Percentiles rank a stretch among this genome's conserved stretches.
These are phyloP conservation scores for Sycophila sp. DNA, from an alignment of 1,140 invertebrate species.

Conservation along the genomic window DNA sequence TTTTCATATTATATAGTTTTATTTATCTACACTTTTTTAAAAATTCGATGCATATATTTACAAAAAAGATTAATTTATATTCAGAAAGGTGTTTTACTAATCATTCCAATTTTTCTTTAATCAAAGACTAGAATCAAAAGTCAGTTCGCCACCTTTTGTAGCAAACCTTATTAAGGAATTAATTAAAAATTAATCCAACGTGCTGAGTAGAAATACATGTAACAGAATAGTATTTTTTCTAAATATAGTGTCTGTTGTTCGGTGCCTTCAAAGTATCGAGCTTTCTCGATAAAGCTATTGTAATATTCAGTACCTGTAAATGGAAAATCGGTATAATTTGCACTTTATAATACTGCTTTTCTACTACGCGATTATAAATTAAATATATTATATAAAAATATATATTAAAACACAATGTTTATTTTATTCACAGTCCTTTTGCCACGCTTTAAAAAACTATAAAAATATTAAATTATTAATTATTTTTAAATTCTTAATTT, in stretches of 20 bases:
- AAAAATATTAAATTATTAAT: no score
- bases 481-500: no score
- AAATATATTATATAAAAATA: slow-evolving; percentile 22
- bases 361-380: slow-evolving; percentile 16
- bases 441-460: no score
- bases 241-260: slow-evolving; percentile 5
- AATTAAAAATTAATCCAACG: slow-evolving; percentile 5
- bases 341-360: slow-evolving; percentile 30
- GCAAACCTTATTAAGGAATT: no score
- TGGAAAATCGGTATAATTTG: slow-evolving; percentile 22
- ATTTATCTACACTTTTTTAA: background rate
- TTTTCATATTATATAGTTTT: slow-evolving; percentile 2
- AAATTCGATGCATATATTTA: background rate
- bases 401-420: background rate
- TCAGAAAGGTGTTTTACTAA: no score
- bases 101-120: slow-evolving; percentile 27
- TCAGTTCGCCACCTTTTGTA: no score
- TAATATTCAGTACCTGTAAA: slow-evolving; percentile 26
- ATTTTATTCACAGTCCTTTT: background rate
- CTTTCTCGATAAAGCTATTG: slow-evolving; percentile 22
- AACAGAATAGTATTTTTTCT: slow-evolving; percentile 33
- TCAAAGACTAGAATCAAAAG: background rate
- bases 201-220: background rate
- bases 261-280: slow-evolving; percentile 34
- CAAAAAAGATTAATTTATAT: no score